Percentiles rank a stretch among this genome's conserved stretches.
Evolutionary conservation across 2,888 invertebrate genomes (phyloP).

Genomic region (Blastobasis adustella): DNA sequence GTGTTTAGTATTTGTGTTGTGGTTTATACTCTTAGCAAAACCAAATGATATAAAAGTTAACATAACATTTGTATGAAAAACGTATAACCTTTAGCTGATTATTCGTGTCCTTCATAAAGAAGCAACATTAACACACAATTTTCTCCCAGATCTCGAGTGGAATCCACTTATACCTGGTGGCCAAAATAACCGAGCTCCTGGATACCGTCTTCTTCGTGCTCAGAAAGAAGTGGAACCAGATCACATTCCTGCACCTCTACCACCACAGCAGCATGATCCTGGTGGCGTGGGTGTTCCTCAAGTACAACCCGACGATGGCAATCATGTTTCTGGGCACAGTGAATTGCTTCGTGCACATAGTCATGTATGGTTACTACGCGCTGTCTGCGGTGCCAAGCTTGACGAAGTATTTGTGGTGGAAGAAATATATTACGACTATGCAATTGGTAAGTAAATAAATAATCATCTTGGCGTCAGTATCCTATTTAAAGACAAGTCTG

Average conservation of each 20-base stretch:
- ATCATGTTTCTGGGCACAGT: conserved; percentile 77
- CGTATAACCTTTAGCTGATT: too few species aligned
- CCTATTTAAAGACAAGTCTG: neutral
- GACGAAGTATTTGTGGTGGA: conserved; percentile 85
- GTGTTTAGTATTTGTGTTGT: too few species aligned
- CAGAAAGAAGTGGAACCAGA: conserved; percentile 81
- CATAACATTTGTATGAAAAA: too few species aligned
- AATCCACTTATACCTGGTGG: conserved; percentile 78
- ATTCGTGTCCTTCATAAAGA: too few species aligned
- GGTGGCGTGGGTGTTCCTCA: conserved; percentile 79
- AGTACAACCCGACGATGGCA: conserved; percentile 81
- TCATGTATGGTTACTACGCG: conserved; percentile 86
- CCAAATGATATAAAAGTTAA: too few species aligned
- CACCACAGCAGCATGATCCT: conserved; percentile 83
- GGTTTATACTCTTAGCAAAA: too few species aligned
- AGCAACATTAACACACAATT: neutral
- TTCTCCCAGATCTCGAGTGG: conserved; percentile 10
- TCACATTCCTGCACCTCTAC: conserved; percentile 88
- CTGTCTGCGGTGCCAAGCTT: conserved; percentile 79
- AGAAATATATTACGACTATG: conserved; percentile 82
- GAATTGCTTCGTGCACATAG: conserved; percentile 80
- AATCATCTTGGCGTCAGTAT: conserved; percentile 14
- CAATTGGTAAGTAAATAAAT: conserved; percentile 73
- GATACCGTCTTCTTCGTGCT: conserved; percentile 89
- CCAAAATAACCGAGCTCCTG: conserved; percentile 80